A percentile compares a stretch with the other conserved stretches of the same genome.
These are phyloP conservation scores for Cynaeus angustus DNA, from an alignment of 2,888 invertebrate species.

Conservation along the genomic window DNA sequence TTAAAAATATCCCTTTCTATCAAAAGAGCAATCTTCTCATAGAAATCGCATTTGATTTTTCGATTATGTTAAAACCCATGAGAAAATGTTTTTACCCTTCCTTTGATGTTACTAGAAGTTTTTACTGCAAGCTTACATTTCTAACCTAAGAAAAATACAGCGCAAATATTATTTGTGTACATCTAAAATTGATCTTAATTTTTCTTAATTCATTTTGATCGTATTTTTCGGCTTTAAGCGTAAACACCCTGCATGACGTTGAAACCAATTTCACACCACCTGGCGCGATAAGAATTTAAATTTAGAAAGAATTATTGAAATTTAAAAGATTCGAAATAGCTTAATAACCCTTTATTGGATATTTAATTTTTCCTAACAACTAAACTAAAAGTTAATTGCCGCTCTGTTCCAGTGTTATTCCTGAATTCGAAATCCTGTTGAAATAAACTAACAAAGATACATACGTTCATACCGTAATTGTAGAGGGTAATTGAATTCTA, in stretches of 20 bases:
- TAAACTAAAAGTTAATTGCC: constrained; percentile 24
- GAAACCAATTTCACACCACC: constrained; percentile 29
- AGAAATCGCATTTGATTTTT: no score
- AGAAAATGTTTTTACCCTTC: no score
- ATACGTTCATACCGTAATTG: constrained; percentile 45
- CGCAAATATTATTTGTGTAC: no score
- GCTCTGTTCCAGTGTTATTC: constrained; percentile 14
- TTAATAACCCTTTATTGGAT: background rate
- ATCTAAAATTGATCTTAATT: no score
- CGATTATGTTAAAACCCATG: no score
- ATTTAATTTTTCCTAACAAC: constrained; percentile 6
- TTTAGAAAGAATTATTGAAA: constrained; percentile 39
- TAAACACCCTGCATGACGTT: background rate
- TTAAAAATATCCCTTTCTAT: no score
- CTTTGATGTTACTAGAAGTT: no score
- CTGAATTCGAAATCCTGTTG: constrained; percentile 25
- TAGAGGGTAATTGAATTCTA: constrained; percentile 43
- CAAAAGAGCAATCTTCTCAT: no score
- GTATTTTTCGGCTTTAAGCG: background rate
- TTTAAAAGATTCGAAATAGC: constrained; percentile 6
- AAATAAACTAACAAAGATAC: constrained; percentile 27
- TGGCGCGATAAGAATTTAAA: constrained; percentile 36
- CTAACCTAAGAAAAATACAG: no score
- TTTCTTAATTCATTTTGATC: background rate
- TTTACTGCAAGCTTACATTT: no score